Base-by-base conservation (phyloP, 2,888 invertebrate genomes). In the Drosophila algonquin region DNA sequence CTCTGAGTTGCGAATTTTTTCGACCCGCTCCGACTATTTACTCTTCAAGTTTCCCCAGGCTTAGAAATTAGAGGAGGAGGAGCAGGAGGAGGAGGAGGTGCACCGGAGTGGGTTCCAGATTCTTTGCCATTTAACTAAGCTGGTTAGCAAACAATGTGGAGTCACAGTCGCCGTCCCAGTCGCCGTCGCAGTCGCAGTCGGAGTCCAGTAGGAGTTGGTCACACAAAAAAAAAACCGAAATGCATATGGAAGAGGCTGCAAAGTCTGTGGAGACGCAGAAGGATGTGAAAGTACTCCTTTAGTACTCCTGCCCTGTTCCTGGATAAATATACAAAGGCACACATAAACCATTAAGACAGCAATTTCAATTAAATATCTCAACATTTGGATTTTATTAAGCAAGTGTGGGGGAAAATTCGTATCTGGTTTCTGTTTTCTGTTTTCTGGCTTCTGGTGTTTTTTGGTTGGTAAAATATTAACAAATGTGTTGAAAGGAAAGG, bases 71-170 rank as follows among this genome's bases (percentile, higher is more conserved):
- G 53, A 55, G 46, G 18, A 14, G 21, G 27, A 27, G 27, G 7
- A 27, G 27, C 5, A 1, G 27, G 27, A 27, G 27, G 7, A 8
- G 27, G 7, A 8, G 30, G 2, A 1, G 8, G 1, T 8, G 8
- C 30, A 30, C 7, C 30, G 8, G 30, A 8, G 30, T 30, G 30
- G 30, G 30, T 27, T 52, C 57, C 65, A 76, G 75, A 73, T 77
- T 87, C 75, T 82, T 87, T 84, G 69, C 76, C 77, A 87, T 87
- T 84, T 81, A 79, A 81, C 82, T 82, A 82, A 82, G 85, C 87
- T 76, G 74, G 73, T 76, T 84, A 76, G 81, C 73, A 61, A 77
- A 83, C 87, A 65, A 70, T 70, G 68, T 73, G 44, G 44, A 64
- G 55, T 52, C 55, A 24, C 62, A 58, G 45, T 55, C 51, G 44